phyloP scores from a whole-genome alignment of 2,113 vertebrate species.

The Elgaria multicarinata region DNA sequence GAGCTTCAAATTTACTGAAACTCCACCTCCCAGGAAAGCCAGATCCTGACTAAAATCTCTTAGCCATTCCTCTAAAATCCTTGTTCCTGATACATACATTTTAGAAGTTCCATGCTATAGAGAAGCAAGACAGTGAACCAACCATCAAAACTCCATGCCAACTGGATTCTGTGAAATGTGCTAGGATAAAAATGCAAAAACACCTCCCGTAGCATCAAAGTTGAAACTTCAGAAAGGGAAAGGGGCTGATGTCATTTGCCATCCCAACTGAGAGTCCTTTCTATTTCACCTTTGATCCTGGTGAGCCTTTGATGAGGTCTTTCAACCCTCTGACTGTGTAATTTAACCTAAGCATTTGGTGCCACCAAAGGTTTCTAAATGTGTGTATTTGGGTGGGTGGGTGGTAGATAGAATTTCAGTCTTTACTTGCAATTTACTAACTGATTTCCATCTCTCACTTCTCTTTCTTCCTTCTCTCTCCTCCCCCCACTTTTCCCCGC shows the following conservation, averaged over 20 bases:
- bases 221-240: constrained; percentile 39
- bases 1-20: neutral
- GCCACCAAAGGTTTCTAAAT: constrained; percentile 42
- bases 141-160: constrained; percentile 34
- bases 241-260: constrained; percentile 40
- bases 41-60: neutral
- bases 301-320: constrained; percentile 43
- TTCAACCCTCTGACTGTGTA: constrained; percentile 30
- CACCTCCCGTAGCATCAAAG: constrained; percentile 41
- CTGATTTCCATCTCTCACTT: constrained; percentile 20
- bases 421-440: neutral
- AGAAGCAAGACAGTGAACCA: constrained; percentile 23
- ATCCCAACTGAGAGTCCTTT: constrained; percentile 13
- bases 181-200: constrained; percentile 28
- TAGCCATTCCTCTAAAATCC: neutral
- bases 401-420: neutral
- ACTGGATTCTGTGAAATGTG: neutral
- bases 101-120: neutral
- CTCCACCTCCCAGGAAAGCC: neutral
- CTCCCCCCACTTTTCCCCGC: neutral
- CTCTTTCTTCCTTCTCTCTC: neutral
- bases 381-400: neutral
- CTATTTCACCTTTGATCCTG: constrained; percentile 51
- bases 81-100: neutral
- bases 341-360: constrained; percentile 20